Base-by-base conservation (phyloP, 2,113 vertebrate genomes). In the Hippocampus barbouri region DNA sequence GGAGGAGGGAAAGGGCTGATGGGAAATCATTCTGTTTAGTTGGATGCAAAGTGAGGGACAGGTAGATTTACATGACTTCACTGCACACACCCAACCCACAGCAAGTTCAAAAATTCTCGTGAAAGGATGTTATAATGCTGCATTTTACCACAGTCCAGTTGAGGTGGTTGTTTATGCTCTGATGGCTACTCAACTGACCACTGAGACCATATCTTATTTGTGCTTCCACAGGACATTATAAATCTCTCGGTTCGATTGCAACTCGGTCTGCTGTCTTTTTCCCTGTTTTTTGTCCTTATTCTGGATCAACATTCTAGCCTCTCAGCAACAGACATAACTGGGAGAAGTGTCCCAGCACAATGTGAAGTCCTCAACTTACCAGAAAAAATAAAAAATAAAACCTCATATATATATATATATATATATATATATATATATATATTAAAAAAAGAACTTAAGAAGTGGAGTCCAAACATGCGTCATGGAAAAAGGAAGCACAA, bases 161-260 rank as follows among this genome's bases (percentile, higher is more conserved):
- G 63, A 60, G 70, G 57, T 69, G 59, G 69, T 51, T 76, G 74
- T 80, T 83, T 77, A 83, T 53, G 69, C 70, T 80, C 72, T 10
- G 20, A 72, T 69, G 80, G 34, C 65, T 83, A 69, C 75, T 83
- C 77, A 75, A 77, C 79, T 84, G 83, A 80, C 85, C 83, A 66
- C 77, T 62, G 71, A 81, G 71, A 69, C 73, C 79, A 87, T 87
- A n/a, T n/a, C n/a, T n/a, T 82, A 74, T 85, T 82, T 81, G 71
- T 60, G 70, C 67, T 69, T 77, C 77, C 66, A 72, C 73, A 76
- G 76, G 79, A 77, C 77, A 80, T 9, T 76, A 69, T 75, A 53
- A 77, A 78, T 80, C 72, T 54, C n/a, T 54, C 21, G 49, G 16
- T 60, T 8, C 7, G 8, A 54, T 61, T 69, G n/a, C n/a, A 64